Conservation (phyloP, 2,888 invertebrate genomes). For the Zele albiditarsus region DNA sequence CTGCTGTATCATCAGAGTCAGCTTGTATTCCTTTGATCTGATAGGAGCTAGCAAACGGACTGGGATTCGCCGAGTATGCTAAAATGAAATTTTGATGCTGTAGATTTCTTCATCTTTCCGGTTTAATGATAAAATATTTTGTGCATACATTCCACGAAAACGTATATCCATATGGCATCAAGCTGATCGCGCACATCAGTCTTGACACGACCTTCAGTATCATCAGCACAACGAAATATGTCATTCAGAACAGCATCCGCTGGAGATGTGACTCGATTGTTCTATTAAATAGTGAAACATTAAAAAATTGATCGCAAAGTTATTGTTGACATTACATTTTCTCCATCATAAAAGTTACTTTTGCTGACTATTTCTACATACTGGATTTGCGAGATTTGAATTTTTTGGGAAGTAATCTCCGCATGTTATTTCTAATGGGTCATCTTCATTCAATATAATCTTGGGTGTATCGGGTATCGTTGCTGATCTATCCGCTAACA, state of each 20-base stretch:
- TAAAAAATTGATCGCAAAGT: no score
- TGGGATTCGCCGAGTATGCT: constrained; percentile 71
- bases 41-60: constrained; percentile 70
- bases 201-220: constrained; percentile 41
- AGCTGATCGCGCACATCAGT: constrained; percentile 45
- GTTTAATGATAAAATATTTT: constrained; percentile 7
- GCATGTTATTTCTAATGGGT: constrained; percentile 57
- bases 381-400: constrained; percentile 51
- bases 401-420: constrained; percentile 46
- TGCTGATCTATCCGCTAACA: constrained; percentile 47
- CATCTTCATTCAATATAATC: constrained; percentile 60
- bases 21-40: constrained; percentile 20
- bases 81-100: constrained; percentile 48
- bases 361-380: neutral
- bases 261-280: constrained; percentile 55
- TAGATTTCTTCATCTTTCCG: constrained; percentile 9
- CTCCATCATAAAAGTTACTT: constrained; percentile 16
- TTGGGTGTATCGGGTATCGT: constrained; percentile 50
- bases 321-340: neutral
- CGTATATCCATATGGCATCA: constrained; percentile 60
- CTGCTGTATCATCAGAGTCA: constrained; percentile 68
- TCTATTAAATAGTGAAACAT: neutral
- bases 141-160: constrained; percentile 66
- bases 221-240: constrained; percentile 65
- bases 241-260: constrained; percentile 57